Conservation (phyloP, 1,140 invertebrate genomes). For the Lethocerus indicus region DNA sequence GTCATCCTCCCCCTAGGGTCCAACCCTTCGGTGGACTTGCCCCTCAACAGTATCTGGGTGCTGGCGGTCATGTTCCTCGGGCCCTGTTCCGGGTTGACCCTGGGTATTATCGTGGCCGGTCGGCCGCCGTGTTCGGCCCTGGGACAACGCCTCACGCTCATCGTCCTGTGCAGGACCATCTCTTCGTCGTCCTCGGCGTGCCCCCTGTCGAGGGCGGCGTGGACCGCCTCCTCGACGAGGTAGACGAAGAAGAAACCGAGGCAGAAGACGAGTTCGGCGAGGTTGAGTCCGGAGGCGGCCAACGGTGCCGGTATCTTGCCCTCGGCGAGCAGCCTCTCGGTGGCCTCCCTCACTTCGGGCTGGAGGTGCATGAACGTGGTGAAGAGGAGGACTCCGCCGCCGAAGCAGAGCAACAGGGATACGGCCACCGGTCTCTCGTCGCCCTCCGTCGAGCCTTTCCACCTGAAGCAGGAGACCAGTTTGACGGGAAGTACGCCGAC, state of each 20-base stretch:
- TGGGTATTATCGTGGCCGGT: conserved; percentile 19
- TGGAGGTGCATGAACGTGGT: conserved; percentile 62
- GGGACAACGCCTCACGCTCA: conserved; percentile 33
- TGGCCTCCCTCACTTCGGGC: conserved; percentile 47
- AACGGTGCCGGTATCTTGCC: conserved; percentile 21
- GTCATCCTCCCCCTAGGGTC: conserved; percentile 18
- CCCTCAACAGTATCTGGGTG: conserved; percentile 18
- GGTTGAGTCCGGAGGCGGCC: conserved; percentile 24
- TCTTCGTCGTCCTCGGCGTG: conserved; percentile 24
- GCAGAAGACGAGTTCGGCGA: conserved; percentile 49
- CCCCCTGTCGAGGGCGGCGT: conserved; percentile 32
- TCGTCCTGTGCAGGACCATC: conserved; percentile 32
- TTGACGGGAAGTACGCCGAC: conserved; percentile 45
- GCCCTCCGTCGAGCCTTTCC: conserved; percentile 17
- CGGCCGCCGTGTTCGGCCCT: conserved; percentile 19
- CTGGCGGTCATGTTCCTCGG: conserved; percentile 17
- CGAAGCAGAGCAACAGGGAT: conserved; percentile 51
- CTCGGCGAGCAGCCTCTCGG: conserved; percentile 24
- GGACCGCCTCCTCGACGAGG: conserved; percentile 49
- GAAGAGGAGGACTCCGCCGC: conserved; percentile 61
- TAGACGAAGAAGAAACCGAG: conserved; percentile 57
- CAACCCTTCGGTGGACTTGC: conserved; percentile 10
- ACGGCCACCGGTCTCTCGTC: conserved; percentile 31
- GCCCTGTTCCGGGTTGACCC: conserved; percentile 12
- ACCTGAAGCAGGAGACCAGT: conserved; percentile 25